Evolutionary conservation across 2,113 vertebrate genomes (phyloP).

Genomic region (Rhadina sibilatrix): DNA sequence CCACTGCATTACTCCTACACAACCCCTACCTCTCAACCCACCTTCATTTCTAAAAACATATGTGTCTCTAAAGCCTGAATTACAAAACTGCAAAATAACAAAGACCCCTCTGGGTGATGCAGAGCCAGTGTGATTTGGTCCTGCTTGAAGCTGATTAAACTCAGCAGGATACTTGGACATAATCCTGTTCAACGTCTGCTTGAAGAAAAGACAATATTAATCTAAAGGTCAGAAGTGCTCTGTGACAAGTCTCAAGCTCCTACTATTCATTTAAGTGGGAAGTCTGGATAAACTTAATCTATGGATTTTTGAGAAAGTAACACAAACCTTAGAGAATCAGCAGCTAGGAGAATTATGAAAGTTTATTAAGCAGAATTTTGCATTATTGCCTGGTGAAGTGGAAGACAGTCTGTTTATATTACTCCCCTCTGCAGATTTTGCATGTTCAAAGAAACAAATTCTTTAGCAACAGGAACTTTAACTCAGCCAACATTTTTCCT

Average conservation of each 20-base stretch:
- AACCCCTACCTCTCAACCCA: not conserved
- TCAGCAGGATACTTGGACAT: not conserved
- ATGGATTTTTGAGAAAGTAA: not conserved
- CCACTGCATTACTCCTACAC: not conserved
- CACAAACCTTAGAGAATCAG: not conserved
- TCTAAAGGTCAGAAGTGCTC: not conserved
- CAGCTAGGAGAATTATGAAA: not conserved
- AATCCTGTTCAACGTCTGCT: not conserved
- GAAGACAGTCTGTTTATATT: not conserved
- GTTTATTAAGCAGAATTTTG: not conserved
- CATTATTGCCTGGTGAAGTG: not conserved
- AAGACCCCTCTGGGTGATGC: not conserved
- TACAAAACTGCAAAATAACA: not conserved
- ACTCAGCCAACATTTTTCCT: not conserved
- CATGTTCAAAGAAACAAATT: conserved; percentile 27
- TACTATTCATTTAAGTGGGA: not conserved
- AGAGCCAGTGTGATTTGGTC: not conserved
- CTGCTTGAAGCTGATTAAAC: conserved; percentile 23
- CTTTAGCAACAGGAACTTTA: conserved; percentile 34
- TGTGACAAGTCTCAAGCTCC: not conserved
- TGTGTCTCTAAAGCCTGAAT: not conserved
- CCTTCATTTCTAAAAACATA: not conserved
- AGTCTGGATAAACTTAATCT: not conserved
- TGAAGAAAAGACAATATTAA: not conserved
- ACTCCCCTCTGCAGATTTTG: not conserved